Base-by-base conservation (phyloP, 2,113 vertebrate species). In the Columbina picui region DNA sequence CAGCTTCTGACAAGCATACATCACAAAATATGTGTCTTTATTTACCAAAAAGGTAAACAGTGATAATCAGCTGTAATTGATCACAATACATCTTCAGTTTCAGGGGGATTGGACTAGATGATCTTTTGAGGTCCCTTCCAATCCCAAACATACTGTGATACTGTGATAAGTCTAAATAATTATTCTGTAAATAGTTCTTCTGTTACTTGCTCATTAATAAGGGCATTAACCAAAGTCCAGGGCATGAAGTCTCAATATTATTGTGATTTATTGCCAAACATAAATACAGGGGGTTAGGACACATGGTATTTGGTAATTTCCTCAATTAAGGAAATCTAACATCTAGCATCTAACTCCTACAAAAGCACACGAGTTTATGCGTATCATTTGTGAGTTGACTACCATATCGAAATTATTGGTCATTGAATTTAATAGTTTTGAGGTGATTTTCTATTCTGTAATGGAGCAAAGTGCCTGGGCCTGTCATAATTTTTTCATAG, bases 41-140 rank as follows among this genome's bases (percentile, higher is more conserved):
- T 97, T 97, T 95, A 96, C 67, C 22, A 80, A 57, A 83, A 96
- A 53, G 20, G 81, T 89, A 92, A 71, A 97, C 64, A 84, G 36
- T 85, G 41, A 93, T 93, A 80, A 95, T 95, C 83, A 87, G 18
- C 94, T 84, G 75, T 69, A 86, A 53, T 53, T 91, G 57, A 94
- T 96, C 65, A 96, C 36, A 94, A 67, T 78, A 88, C 67, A 90
- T 63, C 69, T 63, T 93, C 76, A 63, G 69, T 97, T 97, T 95
- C 49, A 94, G n/a, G n/a, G n/a, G n/a, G n/a, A n/a, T n/a, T n/a
- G n/a, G n/a, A n/a, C n/a, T n/a, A n/a, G n/a, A n/a, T n/a, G n/a
- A n/a, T n/a, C n/a, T n/a, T n/a, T n/a, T n/a, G n/a, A n/a, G n/a
- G n/a, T n/a, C n/a, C n/a, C n/a, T n/a, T n/a, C n/a, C n/a, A n/a